Conservation (phyloP, 2,888 invertebrate species). For the Dexiosoma caninum region DNA sequence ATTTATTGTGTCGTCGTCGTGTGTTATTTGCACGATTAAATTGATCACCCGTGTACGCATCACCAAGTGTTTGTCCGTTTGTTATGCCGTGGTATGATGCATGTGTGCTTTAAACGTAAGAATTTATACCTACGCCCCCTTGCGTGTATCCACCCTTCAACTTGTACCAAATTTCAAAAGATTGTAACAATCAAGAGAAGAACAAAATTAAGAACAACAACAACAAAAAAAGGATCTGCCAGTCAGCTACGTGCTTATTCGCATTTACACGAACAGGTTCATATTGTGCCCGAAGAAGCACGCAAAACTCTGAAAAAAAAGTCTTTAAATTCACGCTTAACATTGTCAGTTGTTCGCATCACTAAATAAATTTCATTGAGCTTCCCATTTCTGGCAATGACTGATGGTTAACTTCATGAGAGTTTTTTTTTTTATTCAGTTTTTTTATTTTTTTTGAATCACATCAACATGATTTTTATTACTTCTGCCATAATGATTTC, state of each 20-base stretch:
- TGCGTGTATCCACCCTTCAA: neutral
- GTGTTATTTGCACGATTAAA: conserved; percentile 77
- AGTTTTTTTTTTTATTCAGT: neutral
- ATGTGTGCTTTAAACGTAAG: neutral
- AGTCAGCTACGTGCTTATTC: conserved; percentile 60
- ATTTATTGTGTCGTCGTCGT: conserved; percentile 73
- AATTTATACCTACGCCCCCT: neutral
- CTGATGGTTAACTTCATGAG: conserved; percentile 45
- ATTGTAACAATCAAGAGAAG: conserved; percentile 38
- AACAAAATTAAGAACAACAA: neutral
- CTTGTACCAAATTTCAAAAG: neutral
- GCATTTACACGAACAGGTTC: conserved; percentile 62
- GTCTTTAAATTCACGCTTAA: conserved; percentile 73
- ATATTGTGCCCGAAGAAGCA: conserved; percentile 53
- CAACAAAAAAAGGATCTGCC: too few relatives aligned
- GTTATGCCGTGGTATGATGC: neutral
- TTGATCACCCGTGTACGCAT: conserved; percentile 71
- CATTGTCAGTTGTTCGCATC: conserved; percentile 70
- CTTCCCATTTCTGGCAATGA: conserved; percentile 55
- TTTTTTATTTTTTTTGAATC: conserved; percentile 3
- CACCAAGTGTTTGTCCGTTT: conserved; percentile 27
- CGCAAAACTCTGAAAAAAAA: neutral
- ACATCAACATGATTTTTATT: neutral
- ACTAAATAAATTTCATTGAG: conserved; percentile 77
- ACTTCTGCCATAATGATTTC: neutral